Percentiles rank a stretch among this genome's conserved stretches.
Conservation (phyloP, 2,797 vertebrate genomes). For the Toxotes lorentzi region DNA sequence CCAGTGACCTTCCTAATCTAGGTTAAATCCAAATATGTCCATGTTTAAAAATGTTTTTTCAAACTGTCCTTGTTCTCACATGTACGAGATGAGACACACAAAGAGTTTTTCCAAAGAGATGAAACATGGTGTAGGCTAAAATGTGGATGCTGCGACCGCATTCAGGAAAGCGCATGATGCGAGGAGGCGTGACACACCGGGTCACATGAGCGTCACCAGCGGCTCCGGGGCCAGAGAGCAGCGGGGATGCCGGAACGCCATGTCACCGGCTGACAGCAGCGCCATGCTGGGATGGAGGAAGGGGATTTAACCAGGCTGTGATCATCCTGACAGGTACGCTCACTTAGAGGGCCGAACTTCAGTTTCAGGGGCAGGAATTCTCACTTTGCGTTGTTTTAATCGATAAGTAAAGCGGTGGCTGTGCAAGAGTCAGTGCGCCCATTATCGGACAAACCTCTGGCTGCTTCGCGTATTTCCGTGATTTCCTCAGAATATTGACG, state of each 20-base stretch:
- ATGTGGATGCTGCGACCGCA: not conserved
- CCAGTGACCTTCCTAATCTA: not conserved
- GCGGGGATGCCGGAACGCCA: conserved; percentile 45
- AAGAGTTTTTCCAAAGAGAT: not conserved
- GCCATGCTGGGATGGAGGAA: not conserved
- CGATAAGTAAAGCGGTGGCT: not conserved
- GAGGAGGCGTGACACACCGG: conserved; percentile 63
- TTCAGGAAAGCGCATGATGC: conserved; percentile 44
- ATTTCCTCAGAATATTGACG: not conserved
- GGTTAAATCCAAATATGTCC: not conserved
- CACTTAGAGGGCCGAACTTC: fast-evolving
- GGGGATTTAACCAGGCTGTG: not conserved
- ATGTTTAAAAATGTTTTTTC: not conserved
- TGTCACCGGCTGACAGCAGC: conserved; percentile 36
- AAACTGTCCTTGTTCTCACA: too few relatives aligned
- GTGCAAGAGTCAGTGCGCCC: not conserved
- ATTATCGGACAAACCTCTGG: conserved; percentile 21
- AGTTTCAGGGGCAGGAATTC: fast-evolving
- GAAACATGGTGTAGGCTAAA: too few relatives aligned
- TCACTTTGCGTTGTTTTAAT: not conserved
- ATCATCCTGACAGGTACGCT: conserved; percentile 33
- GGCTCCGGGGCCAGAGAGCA: conserved; percentile 24
- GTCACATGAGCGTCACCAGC: conserved; percentile 80
- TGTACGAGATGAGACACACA: not conserved
- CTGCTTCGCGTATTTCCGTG: fast-evolving